Evolutionary conservation across 2,888 invertebrate genomes (phyloP).

Genomic region (Drosophila cognata): DNA sequence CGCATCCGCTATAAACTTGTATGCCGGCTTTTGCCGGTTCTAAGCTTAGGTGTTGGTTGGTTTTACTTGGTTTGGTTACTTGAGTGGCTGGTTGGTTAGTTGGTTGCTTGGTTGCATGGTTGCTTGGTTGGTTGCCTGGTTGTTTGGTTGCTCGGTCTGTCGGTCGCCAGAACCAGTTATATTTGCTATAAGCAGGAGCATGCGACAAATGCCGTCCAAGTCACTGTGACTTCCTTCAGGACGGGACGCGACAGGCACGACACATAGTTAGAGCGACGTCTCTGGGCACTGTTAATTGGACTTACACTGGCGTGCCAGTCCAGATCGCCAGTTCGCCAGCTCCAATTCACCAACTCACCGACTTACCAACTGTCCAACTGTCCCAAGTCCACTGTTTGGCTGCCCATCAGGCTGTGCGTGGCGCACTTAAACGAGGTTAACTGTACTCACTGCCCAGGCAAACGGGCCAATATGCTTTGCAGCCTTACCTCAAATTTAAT

Average conservation of each 20-base stretch:
- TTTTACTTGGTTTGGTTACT: conserved; percentile 19
- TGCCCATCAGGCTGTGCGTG: conserved; percentile 62
- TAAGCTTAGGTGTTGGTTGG: conserved; percentile 58
- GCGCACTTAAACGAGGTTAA: conserved; percentile 80
- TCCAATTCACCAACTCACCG: neutral
- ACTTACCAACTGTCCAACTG: conserved; percentile 6
- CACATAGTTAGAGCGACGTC: conserved; percentile 52
- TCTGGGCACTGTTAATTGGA: conserved; percentile 76
- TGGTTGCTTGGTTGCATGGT: conserved; percentile 13
- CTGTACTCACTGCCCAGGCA: conserved; percentile 69
- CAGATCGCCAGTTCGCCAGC: conserved; percentile 12
- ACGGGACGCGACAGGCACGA: conserved; percentile 58
- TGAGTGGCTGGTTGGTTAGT: conserved; percentile 22
- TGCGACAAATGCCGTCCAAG: conserved; percentile 74
- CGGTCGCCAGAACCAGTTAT: conserved; percentile 79
- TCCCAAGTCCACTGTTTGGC: conserved; percentile 11
- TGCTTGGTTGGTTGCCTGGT: conserved; percentile 10
- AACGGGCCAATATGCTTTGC: conserved; percentile 33
- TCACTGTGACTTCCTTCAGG: conserved; percentile 77
- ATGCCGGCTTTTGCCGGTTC: conserved; percentile 74
- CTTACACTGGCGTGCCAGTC: conserved; percentile 61
- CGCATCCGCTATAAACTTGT: conserved; percentile 84
- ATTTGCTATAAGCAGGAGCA: conserved; percentile 75
- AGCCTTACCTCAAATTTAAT: conserved; percentile 72
- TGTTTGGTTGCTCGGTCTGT: conserved; percentile 43